Conservation (phyloP, 2,113 vertebrate species). For the Pampusana beccarii region DNA sequence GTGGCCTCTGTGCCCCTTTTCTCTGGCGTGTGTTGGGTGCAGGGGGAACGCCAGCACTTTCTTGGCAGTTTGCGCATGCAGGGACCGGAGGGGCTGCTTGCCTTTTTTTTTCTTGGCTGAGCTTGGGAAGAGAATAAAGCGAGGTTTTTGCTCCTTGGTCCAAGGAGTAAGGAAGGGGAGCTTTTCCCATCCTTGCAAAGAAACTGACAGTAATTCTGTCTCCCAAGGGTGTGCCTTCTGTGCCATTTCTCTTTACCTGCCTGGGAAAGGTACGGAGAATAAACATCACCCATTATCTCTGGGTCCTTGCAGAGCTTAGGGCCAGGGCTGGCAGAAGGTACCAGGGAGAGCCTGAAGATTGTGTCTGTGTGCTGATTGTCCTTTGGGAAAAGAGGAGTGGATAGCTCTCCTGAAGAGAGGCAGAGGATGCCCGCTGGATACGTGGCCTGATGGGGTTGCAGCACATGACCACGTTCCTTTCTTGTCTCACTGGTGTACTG, state of each 20-base stretch:
- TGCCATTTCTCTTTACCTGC: neutral
- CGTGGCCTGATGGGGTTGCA: neutral
- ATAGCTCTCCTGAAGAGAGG: neutral
- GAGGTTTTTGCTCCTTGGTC: neutral
- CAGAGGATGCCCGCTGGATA: neutral
- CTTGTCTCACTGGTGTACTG: neutral
- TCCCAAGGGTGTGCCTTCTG: neutral
- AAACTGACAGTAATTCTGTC: neutral
- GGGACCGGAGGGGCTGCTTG: neutral
- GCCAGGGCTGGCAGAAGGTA: neutral
- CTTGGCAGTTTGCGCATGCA: neutral
- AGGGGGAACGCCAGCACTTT: neutral
- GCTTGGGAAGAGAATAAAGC: neutral
- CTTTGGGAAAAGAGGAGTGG: neutral
- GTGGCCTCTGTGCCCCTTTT: neutral
- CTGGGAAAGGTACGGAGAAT: fast-evolving
- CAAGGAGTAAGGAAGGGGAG: neutral
- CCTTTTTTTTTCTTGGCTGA: neutral
- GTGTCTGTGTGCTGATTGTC: neutral
- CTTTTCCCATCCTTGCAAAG: neutral
- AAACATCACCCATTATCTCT: neutral
- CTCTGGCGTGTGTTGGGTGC: neutral
- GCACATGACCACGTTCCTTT: neutral
- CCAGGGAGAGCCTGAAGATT: neutral
- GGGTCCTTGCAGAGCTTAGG: neutral